These are phyloP conservation scores for Thecocarcelia acutangulata DNA, from an alignment of 2,888 invertebrate genomes.

Conservation along the genomic window DNA sequence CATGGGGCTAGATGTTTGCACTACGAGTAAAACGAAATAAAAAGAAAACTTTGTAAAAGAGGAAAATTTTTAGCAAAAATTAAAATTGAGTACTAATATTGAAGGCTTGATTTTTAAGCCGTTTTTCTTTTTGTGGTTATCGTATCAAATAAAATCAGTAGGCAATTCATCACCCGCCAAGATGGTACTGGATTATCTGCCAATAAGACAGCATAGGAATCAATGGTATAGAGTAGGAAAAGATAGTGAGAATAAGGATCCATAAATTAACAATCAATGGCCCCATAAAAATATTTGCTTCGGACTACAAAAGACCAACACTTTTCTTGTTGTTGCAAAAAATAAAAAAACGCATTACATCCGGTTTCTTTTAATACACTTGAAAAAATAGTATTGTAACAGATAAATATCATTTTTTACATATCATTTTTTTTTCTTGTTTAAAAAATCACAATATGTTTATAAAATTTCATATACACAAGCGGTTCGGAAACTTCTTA, in stretches of 20 bases:
- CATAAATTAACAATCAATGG: constrained; percentile 73
- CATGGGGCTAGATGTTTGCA: too few species aligned
- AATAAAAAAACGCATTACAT: constrained; percentile 47
- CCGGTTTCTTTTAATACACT: constrained; percentile 41
- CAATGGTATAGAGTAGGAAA: constrained; percentile 9
- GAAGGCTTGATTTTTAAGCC: background rate
- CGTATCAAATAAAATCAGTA: constrained; percentile 74
- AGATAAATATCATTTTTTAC: too few species aligned
- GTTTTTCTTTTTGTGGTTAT: constrained; percentile 68
- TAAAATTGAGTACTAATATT: too few species aligned
- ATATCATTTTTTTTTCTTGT: too few species aligned
- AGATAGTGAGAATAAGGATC: constrained; percentile 74
- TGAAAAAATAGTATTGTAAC: background rate
- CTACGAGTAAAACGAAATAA: too few species aligned
- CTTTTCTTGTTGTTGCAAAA: constrained; percentile 49
- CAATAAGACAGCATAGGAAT: constrained; percentile 11
- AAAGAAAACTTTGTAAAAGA: too few species aligned
- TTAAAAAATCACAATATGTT: too few species aligned
- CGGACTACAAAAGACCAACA: constrained; percentile 33
- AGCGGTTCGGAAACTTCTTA: too few species aligned
- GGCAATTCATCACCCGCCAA: constrained; percentile 78
- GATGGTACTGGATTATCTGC: constrained; percentile 39
- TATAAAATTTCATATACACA: too few species aligned
- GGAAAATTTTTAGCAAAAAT: too few species aligned
- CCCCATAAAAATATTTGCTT: constrained; percentile 30